Percentiles rank a stretch among this genome's conserved stretches.
Evolutionary conservation across 2,797 vertebrate genomes (phyloP).

Genomic region (Aeoliscus strigatus): DNA sequence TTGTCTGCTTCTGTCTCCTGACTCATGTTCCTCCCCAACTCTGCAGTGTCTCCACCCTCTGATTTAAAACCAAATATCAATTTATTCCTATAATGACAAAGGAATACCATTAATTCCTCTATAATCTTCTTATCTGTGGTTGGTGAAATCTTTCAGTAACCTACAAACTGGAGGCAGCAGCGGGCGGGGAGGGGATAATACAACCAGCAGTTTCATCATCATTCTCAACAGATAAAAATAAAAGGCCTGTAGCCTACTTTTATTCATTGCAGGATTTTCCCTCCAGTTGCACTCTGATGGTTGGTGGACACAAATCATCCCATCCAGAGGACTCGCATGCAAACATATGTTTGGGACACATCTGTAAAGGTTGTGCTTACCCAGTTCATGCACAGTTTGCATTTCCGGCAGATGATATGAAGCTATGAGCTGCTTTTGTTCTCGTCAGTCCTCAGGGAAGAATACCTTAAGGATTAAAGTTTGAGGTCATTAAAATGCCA

Average conservation of each 20-base stretch:
- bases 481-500: too few relatives aligned
- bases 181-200: conserved; percentile 52
- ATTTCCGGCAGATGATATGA: conserved; percentile 6
- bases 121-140: conserved; percentile 80
- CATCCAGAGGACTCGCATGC: conserved; percentile 24
- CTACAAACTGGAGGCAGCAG: conserved; percentile 71
- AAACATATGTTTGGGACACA: conserved; percentile 43
- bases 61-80: conserved; percentile 79
- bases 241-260: conserved; percentile 64
- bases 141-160: conserved; percentile 81
- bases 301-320: conserved; percentile 29
- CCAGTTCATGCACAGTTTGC: conserved; percentile 14
- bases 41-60: conserved; percentile 56
- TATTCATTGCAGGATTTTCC: conserved; percentile 39
- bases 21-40: conserved; percentile 46
- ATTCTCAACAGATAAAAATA: conserved; percentile 55
- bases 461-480: too few relatives aligned
- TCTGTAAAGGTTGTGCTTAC: conserved; percentile 31
- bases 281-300: conserved; percentile 14
- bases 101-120: conserved; percentile 81
- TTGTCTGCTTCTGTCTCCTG: conserved; percentile 48
- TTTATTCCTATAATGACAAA: conserved; percentile 81
- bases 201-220: conserved; percentile 62
- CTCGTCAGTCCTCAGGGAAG: too few relatives aligned
- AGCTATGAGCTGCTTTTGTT: too few relatives aligned